Base-by-base conservation (phyloP, 1,140 invertebrate genomes). In the Tetramorium alpestre region DNA sequence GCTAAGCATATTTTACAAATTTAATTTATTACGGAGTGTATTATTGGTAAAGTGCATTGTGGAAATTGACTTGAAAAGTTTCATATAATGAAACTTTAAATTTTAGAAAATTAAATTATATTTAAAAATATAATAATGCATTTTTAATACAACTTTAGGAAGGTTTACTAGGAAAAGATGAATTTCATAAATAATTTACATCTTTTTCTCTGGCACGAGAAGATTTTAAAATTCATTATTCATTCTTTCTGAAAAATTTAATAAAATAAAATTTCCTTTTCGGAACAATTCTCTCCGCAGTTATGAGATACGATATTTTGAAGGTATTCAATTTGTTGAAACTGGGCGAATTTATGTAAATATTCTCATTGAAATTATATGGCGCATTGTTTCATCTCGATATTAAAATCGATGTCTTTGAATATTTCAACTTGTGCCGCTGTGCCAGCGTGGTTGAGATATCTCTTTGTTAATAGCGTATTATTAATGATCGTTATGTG, bases 401-500 rank as follows among this genome's bases (percentile, higher is more conserved):
- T 47, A 11, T 41, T 10, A 44, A 25, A 72, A 41, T 72, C 51
- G 22, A 33, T 58, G n/a, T 56, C 51, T 82, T 70, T 58, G 25
- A 72, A 60, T 82, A 47, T 38, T 44, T 58, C 4, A 58, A 47
- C 3, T 13, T 13, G 47, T 13, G 10, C 11, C 10, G 47, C 47
- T 10, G 41, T 8, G 41, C 41, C 47, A 13, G 47, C 13, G 47
- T 47, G 47, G 47, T 47, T 47, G 47, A 47, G 38, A 25, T 70
- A 70, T 44, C 65, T 70, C 22, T 16, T 56, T 73, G 60, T 87
- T 89, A 90, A 90, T 84, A 60, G 62, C 7, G 28, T 28, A 33
- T 82, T 89, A 87, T 89, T 85, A 87, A 78, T 22, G 78, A 84
- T 62, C 62, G 77, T 82, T 64, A 76, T 11, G 64, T 49, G 28